phyloP scores from a whole-genome alignment of 1,140 invertebrate species.

The Neodiprion pinetum region DNA sequence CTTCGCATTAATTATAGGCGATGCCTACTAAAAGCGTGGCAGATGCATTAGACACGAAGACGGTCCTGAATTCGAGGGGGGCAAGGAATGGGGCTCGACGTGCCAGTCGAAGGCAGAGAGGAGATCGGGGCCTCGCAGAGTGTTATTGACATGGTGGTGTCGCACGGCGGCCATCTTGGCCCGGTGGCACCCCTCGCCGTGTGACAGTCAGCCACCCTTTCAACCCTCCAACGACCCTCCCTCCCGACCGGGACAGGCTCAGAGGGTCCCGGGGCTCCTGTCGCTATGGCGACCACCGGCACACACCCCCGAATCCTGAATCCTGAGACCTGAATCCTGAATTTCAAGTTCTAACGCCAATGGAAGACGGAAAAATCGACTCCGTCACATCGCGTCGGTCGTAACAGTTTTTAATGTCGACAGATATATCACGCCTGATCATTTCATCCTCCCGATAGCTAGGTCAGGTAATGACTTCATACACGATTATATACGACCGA shows the following conservation, averaged over 20 bases:
- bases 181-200: conserved; percentile 58
- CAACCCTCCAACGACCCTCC: conserved; percentile 39
- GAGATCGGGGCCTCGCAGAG: conserved; percentile 52
- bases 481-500: no score
- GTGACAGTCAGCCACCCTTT: conserved; percentile 54
- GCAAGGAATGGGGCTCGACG: conserved; percentile 47
- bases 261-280: conserved; percentile 49
- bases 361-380: not conserved
- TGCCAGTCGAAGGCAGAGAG: conserved; percentile 35
- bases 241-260: conserved; percentile 34
- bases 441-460: no score
- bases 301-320: conserved; percentile 39
- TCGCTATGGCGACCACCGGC: conserved; percentile 53
- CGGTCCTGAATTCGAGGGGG: conserved; percentile 38
- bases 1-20: not conserved
- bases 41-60: not conserved
- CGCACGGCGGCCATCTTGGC: conserved; percentile 66
- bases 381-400: no score
- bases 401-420: no score
- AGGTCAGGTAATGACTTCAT: no score
- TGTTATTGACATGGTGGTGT: conserved; percentile 68
- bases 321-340: not conserved
- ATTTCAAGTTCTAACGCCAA: not conserved
- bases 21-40: not conserved
- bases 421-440: no score